These are phyloP conservation scores for Antigone vipio DNA, from an alignment of 2,113 vertebrate genomes.

Conservation along the genomic window DNA sequence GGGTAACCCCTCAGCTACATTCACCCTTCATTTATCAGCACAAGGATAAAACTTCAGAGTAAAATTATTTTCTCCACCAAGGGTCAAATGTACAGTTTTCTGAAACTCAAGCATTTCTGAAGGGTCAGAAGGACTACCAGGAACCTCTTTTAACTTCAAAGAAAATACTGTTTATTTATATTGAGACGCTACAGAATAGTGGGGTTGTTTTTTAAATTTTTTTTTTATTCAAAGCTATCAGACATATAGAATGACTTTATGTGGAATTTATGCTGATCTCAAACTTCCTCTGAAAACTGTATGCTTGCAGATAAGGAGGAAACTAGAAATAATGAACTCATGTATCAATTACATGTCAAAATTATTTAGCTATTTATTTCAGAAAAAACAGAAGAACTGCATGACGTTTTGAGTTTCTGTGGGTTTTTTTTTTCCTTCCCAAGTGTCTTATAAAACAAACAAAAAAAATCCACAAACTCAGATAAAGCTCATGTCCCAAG, in stretches of 20 bases:
- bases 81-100: neutral
- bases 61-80: neutral
- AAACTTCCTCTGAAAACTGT: conserved; percentile 18
- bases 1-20: neutral
- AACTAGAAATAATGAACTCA: conserved; percentile 34
- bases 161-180: conserved; percentile 17
- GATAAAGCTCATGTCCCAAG: neutral
- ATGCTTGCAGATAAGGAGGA: conserved; percentile 43
- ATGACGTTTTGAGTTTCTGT: neutral
- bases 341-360: conserved; percentile 2
- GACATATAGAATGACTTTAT: neutral
- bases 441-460: neutral
- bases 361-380: neutral
- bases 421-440: neutral
- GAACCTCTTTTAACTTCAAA: conserved; percentile 25
- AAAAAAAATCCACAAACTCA: neutral
- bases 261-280: neutral
- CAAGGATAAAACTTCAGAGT: neutral
- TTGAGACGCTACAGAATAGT: neutral
- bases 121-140: neutral
- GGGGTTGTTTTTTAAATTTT: neutral
- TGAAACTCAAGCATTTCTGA: neutral
- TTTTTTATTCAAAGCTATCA: neutral
- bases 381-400: neutral
- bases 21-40: neutral